Percentiles rank a stretch among this genome's conserved stretches.
Evolutionary conservation across 37 sponge, comb jelly and placozoan species (phyloP).

Genomic region (Haliclona indistincta): DNA sequence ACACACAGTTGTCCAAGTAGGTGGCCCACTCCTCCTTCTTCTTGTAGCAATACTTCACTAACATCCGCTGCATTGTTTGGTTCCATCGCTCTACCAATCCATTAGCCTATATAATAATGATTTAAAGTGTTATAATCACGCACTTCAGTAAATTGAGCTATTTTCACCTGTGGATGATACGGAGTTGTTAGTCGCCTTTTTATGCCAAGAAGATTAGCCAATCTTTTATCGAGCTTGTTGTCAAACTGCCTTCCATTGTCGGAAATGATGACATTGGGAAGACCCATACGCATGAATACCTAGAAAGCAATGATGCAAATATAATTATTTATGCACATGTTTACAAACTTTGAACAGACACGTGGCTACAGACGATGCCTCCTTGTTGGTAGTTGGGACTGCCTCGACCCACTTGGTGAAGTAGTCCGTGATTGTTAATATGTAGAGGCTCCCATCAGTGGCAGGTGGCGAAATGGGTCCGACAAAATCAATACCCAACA

Average conservation of each 20-base stretch:
- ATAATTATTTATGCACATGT: no score
- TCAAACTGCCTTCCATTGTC: slow-evolving; percentile 29
- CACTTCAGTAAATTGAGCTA: no score
- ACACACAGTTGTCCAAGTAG: slow-evolving; percentile 19
- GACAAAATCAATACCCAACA: no score
- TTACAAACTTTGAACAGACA: no score
- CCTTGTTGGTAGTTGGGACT: no score
- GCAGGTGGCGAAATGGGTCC: no score
- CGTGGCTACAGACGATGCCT: no score
- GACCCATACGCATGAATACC: slow-evolving; percentile 44
- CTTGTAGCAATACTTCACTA: slow-evolving; percentile 10
- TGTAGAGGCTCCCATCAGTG: no score
- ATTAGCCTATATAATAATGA: slow-evolving; percentile 21
- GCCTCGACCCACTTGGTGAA: no score
- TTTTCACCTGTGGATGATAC: slow-evolving; percentile 3
- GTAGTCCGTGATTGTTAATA: no score
- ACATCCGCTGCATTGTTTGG: slow-evolving; percentile 39
- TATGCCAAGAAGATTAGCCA: slow-evolving; percentile 8
- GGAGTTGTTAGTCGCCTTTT: slow-evolving; percentile 25
- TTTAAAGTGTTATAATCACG: neutral
- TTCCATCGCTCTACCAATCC: slow-evolving; percentile 39
- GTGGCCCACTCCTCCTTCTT: slow-evolving; percentile 33
- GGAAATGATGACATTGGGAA: slow-evolving; percentile 26
- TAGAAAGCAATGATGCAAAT: no score
- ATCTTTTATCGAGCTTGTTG: slow-evolving; percentile 19